Percentiles rank a stretch among this genome's conserved stretches.
These are phyloP conservation scores for Beris chalybata DNA, from an alignment of 2,888 invertebrate species.

Conservation along the genomic window DNA sequence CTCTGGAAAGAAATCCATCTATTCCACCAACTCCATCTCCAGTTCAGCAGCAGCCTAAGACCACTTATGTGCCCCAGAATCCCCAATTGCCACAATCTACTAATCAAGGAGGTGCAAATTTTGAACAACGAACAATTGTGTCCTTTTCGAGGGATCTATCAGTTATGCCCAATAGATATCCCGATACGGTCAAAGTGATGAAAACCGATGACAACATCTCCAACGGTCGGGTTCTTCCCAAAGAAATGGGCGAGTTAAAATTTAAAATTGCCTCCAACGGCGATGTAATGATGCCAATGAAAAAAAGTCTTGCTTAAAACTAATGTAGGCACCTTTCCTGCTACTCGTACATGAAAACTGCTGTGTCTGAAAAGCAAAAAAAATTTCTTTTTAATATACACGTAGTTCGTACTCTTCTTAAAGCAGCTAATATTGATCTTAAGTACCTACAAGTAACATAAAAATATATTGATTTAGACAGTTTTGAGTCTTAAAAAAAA, in stretches of 20 bases:
- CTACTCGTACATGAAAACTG: too few species aligned
- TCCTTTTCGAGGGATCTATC: constrained; percentile 52
- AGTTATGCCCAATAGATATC: constrained; percentile 51
- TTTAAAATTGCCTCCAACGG: constrained; percentile 51
- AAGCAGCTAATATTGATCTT: too few species aligned
- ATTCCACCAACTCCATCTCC: neutral
- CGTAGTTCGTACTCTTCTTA: too few species aligned
- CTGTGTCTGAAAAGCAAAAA: too few species aligned
- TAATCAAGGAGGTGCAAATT: constrained; percentile 41
- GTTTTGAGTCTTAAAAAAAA: too few species aligned
- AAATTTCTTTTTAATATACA: too few species aligned
- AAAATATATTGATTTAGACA: too few species aligned
- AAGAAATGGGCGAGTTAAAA: constrained; percentile 51
- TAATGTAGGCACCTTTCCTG: too few species aligned
- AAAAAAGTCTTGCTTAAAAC: constrained; percentile 19
- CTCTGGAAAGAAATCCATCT: neutral
- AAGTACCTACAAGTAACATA: too few species aligned
- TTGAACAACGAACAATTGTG: constrained; percentile 49
- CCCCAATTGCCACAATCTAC: neutral
- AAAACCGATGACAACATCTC: constrained; percentile 5
- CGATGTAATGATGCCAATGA: constrained; percentile 48
- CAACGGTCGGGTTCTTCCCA: constrained; percentile 41
- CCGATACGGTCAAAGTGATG: constrained; percentile 49
- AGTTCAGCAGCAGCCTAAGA: neutral
- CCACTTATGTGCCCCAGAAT: neutral